Evolutionary conservation across 1,140 invertebrate species (phyloP), one percentile per base, ranked within the genome.

Genomic region (Bursaphelenchus mucronatus): DNA sequence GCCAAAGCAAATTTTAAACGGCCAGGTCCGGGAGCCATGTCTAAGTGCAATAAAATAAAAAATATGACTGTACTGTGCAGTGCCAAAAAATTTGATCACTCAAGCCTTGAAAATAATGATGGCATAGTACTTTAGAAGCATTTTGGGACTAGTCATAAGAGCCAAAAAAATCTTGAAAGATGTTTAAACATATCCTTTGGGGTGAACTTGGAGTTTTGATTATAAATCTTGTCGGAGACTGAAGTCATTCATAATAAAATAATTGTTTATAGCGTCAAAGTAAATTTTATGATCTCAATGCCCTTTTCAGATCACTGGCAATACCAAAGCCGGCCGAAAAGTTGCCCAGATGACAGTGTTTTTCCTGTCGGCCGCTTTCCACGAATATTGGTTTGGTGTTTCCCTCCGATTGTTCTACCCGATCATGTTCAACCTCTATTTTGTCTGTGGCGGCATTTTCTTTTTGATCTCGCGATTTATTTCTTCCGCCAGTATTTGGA

Each of bases 381-480:
- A 94, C 78, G 92, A 95, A 81, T 90, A 92, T 78, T 86, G 93
- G 55, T 72, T 95, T 0, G 86, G 86, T 0, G 86, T 90, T 19
- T 85, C 87, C 0, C 88, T 93, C 50, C 85, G 88, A 17, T 89
- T 92, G 78, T 92, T 92, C 81, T 92, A 90, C 74, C 92, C 92
- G 0, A 87, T 92, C 0, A 83, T 94, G 68, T 85, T 93, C 57
- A 65, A 90, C 30, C 61, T 81, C 9, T 80, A 80, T 30, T 80
- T 80, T 61, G 66, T 81, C 30, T 78, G 71, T 59, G 78, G 78
- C 40, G 78, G 74, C 10, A 71, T 78, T 55, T 80, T 80, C 63
- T 80, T 80, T 47, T 64, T 67, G 15, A 51, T 81, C 41, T 81
- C 78, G 3, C 63, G 75, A 15, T 52, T 79, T n/a, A 80, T 80